Evolutionary conservation across 2,888 invertebrate species (phyloP), one percentile per base, ranked within the genome.

Genomic region (Cosmia trapezina): DNA sequence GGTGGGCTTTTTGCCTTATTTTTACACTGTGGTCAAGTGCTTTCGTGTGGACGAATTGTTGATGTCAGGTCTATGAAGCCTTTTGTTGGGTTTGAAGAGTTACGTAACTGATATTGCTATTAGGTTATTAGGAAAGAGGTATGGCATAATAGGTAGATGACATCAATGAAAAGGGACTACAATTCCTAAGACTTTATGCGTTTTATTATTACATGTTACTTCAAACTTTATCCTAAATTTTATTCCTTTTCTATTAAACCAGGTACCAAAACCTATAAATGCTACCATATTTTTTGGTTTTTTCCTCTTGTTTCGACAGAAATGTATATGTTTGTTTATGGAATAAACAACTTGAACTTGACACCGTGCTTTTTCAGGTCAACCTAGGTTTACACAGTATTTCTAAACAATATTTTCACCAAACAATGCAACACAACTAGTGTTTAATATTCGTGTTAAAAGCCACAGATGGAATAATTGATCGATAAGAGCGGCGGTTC

Each of bases 1-100:
- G 88, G 86, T 87, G 81, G 76, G 41, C 62, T 89, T 87, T 89
- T 89, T 86, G 83, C 63, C 60, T 80, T 79, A 80, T 81, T 82
- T 83, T 80, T 73, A 64, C 72, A 54, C 67, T 77, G 73, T 84
- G 86, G 86, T 86, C 86, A 84, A 84, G 85, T 71, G 72, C 56
- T 79, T 74, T 80, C 59, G 69, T 51, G 79, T 83, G 67, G 73
- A 78, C 74, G 74, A 70, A 83, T 74, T 83, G 74, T 80, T 80
- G 83, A 80, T 69, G 53, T 82, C 63, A 69, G 49, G 5, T 28
- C 22, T 60, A 5, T 41, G 56, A 33, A 51, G 54, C 37, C 60
- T 73, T 51, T 82, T 81, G 59, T 71, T 67, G 1, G 1, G 0
- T 33, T 62, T 47, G 8, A 61, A 37, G 41, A 57, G 51, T 45